Evolutionary conservation across 2,113 vertebrate species (phyloP).

Genomic region (Dipodomys spectabilis): DNA sequence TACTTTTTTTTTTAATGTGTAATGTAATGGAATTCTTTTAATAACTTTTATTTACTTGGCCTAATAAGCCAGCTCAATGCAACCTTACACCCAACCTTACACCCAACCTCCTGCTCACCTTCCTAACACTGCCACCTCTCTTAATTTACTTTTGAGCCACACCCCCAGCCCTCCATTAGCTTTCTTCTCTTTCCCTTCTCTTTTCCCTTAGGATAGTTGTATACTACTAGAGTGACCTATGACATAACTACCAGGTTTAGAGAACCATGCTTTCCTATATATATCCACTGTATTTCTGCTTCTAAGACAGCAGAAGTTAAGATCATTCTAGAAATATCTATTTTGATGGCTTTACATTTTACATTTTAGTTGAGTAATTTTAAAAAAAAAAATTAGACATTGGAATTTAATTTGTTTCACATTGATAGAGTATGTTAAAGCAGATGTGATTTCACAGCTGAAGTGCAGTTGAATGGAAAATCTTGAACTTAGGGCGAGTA

Average conservation of each 20-base stretch:
- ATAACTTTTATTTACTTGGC: neutral
- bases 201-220: neutral
- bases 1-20: neutral
- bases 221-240: neutral
- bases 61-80: no score
- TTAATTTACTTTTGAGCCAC: no score
- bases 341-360: constrained; percentile 34
- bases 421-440: constrained; percentile 21
- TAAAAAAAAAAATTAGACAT: constrained; percentile 39
- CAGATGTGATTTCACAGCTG: neutral
- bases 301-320: constrained; percentile 33
- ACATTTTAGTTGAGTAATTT: constrained; percentile 52
- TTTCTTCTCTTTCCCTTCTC: neutral
- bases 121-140: neutral
- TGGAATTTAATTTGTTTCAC: constrained; percentile 57
- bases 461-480: constrained; percentile 61
- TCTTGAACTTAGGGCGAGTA: constrained; percentile 42
- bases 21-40: neutral
- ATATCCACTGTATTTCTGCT: neutral
- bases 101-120: neutral
- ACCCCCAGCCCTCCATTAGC: neutral
- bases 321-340: constrained; percentile 7
- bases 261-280: constrained; percentile 27
- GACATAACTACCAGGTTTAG: neutral
- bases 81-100: no score